phyloP scores from a whole-genome alignment of 2,113 vertebrate species.

The Cygnus atratus region DNA sequence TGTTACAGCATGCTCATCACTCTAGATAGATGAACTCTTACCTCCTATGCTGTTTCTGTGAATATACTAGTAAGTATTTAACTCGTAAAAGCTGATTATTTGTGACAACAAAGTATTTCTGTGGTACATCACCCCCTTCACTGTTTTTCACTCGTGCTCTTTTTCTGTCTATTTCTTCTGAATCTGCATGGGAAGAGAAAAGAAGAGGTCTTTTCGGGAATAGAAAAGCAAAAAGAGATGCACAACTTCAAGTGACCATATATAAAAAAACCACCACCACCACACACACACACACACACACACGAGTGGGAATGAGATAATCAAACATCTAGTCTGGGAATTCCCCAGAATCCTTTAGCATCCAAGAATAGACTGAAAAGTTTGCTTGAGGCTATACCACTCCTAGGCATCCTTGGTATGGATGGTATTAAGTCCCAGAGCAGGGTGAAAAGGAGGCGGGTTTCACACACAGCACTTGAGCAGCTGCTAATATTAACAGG shows the following conservation, averaged over 20 bases:
- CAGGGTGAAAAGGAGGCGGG: background rate
- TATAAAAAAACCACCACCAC: background rate
- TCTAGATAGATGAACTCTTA: slow-evolving; percentile 58
- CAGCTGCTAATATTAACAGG: background rate
- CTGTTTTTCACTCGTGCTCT: slow-evolving; percentile 93
- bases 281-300: no score
- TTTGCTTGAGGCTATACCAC: slow-evolving; percentile 56
- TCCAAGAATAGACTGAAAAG: slow-evolving; percentile 49
- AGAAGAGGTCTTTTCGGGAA: background rate
- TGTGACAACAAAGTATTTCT: slow-evolving; percentile 97
- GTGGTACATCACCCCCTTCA: slow-evolving; percentile 92
- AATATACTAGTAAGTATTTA: slow-evolving; percentile 94
- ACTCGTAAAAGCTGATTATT: slow-evolving; percentile 95
- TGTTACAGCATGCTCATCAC: background rate
- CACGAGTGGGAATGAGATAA: background rate
- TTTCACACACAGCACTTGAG: background rate
- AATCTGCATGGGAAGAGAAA: slow-evolving; percentile 78
- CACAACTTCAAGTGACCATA: background rate
- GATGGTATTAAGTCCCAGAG: slow-evolving; percentile 7
- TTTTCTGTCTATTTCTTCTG: slow-evolving; percentile 86
- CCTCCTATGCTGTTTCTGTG: slow-evolving; percentile 88
- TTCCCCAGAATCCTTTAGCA: slow-evolving; percentile 45
- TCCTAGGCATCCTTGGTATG: slow-evolving; percentile 57
- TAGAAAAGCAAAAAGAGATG: background rate
- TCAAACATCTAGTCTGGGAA: slow-evolving; percentile 4